These are phyloP conservation scores for Parapristionchus giblindavisi DNA, from an alignment of 2,888 invertebrate species.

Conservation along the genomic window DNA sequence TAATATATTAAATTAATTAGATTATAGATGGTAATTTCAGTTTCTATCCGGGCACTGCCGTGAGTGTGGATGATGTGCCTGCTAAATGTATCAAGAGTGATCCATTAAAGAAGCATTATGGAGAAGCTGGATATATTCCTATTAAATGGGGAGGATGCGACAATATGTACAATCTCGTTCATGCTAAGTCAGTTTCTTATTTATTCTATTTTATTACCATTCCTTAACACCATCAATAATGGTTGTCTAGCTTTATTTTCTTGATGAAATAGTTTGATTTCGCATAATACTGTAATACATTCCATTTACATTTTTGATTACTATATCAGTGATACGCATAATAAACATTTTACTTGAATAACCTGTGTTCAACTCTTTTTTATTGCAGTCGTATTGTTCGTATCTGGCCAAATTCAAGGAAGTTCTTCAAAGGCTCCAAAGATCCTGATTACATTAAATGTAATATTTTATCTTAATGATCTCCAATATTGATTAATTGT, in stretches of 20 bases:
- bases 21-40: too few relatives aligned
- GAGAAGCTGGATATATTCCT: neutral
- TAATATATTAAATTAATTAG: too few relatives aligned
- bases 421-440: too few relatives aligned
- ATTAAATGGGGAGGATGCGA: neutral
- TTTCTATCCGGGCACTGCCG: neutral
- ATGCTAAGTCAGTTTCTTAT: neutral
- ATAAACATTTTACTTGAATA: too few relatives aligned
- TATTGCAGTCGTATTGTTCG: neutral
- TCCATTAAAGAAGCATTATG: neutral
- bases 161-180: neutral
- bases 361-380: neutral
- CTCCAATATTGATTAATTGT: too few relatives aligned
- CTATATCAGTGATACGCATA: too few relatives aligned
- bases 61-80: neutral
- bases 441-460: too few relatives aligned
- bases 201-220: neutral
- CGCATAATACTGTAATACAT: too few relatives aligned
- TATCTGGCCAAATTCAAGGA: neutral
- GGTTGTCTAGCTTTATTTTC: too few relatives aligned
- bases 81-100: neutral
- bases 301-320: too few relatives aligned
- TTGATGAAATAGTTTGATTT: too few relatives aligned
- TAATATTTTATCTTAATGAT: too few relatives aligned
- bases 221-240: neutral